These are phyloP conservation scores for Tenthredo livida DNA, from an alignment of 2,888 invertebrate species.

Conservation along the genomic window DNA sequence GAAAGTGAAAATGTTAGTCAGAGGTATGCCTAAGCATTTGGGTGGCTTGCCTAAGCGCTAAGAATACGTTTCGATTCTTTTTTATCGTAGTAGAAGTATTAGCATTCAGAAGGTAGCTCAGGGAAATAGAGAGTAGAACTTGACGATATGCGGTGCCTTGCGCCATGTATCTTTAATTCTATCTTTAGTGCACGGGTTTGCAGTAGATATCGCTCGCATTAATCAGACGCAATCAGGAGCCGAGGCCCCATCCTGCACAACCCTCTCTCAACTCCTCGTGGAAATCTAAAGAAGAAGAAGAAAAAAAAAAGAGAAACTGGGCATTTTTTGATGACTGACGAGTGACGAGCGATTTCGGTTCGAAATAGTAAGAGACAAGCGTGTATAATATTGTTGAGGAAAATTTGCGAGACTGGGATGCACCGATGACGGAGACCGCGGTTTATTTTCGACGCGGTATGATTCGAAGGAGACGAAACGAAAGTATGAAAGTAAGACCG, in stretches of 20 bases:
- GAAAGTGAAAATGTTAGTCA: constrained; percentile 74
- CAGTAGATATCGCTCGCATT: neutral
- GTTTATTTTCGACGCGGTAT: constrained; percentile 46
- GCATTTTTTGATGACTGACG: neutral
- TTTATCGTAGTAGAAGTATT: constrained; percentile 68
- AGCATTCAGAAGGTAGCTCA: constrained; percentile 69
- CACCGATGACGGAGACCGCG: constrained; percentile 40
- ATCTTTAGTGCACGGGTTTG: neutral
- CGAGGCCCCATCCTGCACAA: neutral
- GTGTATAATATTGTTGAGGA: constrained; percentile 1
- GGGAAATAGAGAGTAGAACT: constrained; percentile 69
- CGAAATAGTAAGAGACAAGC: neutral
- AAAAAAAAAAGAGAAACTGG: neutral
- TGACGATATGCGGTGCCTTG: constrained; percentile 64
- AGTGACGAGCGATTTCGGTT: neutral
- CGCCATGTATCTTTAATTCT: neutral
- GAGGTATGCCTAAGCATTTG: constrained; percentile 27
- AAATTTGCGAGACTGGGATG: neutral
- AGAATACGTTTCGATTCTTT: constrained; percentile 52
- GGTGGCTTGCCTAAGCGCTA: constrained; percentile 4
- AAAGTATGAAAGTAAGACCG: constrained; percentile 75
- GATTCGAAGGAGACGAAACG: constrained; percentile 58
- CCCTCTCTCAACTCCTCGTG: neutral
- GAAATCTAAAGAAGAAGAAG: neutral
- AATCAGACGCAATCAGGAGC: neutral